Conservation (phyloP, 2,113 vertebrate species). For the Tragelaphus scriptus region DNA sequence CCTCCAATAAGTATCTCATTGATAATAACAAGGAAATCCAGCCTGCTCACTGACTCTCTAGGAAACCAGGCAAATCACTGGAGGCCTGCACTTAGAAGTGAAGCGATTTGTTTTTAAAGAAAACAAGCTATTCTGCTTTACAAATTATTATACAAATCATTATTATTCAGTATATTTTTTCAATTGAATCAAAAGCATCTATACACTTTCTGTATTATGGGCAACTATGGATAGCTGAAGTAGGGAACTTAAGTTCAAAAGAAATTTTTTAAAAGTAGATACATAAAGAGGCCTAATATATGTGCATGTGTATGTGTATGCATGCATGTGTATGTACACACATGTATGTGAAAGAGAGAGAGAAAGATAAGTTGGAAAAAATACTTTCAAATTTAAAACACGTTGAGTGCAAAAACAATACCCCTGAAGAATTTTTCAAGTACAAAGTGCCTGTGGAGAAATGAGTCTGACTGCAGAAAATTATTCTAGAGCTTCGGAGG, state of each 20-base stretch:
- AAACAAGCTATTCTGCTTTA: background rate
- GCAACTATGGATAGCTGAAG: background rate
- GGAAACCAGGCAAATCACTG: background rate
- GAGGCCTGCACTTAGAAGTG: background rate
- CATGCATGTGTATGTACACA: background rate
- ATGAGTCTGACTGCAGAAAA: background rate
- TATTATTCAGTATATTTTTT: background rate
- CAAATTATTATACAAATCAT: background rate
- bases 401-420: background rate
- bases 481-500: background rate
- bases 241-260: background rate
- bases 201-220: background rate
- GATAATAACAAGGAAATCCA: background rate
- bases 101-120: background rate
- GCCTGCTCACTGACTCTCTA: background rate
- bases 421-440: background rate
- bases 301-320: too few relatives aligned
- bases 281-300: background rate
- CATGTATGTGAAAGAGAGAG: background rate
- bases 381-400: background rate
- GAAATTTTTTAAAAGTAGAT: background rate
- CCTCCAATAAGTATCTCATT: background rate
- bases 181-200: background rate
- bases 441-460: background rate
- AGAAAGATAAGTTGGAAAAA: background rate